Evolutionary conservation across 2,888 invertebrate species (phyloP).

Genomic region (Tenthredo distinguenda): DNA sequence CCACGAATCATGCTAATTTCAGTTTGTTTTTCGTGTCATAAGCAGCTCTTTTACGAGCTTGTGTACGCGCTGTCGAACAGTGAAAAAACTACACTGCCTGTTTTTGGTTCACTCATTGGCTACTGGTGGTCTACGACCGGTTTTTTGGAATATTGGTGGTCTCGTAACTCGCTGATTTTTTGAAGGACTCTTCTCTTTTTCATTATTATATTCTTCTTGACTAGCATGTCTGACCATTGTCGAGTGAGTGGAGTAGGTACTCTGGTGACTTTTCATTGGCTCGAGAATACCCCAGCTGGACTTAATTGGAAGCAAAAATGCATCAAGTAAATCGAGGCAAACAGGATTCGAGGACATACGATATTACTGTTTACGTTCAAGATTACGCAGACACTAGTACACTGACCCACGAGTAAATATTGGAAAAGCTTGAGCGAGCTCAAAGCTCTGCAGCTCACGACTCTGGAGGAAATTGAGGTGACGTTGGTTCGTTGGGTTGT

Average conservation of each 20-base stretch:
- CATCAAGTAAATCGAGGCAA: conserved; percentile 12
- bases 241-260: background rate
- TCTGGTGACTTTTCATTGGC: background rate
- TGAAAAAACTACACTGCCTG: background rate
- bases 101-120: conserved; percentile 20
- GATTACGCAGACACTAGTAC: conserved; percentile 39
- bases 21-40: conserved; percentile 33
- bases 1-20: conserved; percentile 36
- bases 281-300: background rate
- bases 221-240: background rate
- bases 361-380: conserved; percentile 41
- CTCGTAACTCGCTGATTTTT: conserved; percentile 10
- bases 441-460: background rate
- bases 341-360: conserved; percentile 20
- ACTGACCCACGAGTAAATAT: conserved; percentile 34
- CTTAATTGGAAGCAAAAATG: conserved; percentile 44
- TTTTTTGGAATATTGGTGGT: background rate
- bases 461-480: background rate
- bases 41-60: conserved; percentile 3
- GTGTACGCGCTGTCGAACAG: conserved; percentile 6
- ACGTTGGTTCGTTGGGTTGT: background rate
- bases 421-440: conserved; percentile 2
- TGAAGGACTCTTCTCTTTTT: background rate
- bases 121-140: conserved; percentile 8
- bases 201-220: background rate